phyloP scores from a whole-genome alignment of 1,140 invertebrate species.

The Aphelenchoides avenae region DNA sequence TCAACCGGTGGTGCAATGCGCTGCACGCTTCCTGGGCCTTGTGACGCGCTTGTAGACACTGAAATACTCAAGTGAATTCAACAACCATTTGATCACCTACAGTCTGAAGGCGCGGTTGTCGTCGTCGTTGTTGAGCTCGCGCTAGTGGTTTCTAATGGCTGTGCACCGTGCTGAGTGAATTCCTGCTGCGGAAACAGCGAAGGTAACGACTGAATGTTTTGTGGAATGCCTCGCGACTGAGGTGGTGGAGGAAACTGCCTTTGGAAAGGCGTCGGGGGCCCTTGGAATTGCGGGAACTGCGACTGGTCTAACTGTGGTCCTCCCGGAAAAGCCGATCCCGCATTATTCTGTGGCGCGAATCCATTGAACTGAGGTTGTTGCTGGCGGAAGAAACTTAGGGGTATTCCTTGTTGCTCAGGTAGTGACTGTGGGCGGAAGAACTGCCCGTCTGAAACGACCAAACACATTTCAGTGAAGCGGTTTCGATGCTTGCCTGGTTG shows the following conservation, averaged over 20 bases:
- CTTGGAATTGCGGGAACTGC: conserved; percentile 2
- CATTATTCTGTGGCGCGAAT: not conserved
- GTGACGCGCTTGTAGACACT: too few relatives aligned
- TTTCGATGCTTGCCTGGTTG: too few relatives aligned
- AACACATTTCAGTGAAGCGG: too few relatives aligned
- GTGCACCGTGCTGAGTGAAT: not conserved
- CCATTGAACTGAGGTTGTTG: conserved; percentile 1
- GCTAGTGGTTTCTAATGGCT: conserved; percentile 7
- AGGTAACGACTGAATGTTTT: too few relatives aligned
- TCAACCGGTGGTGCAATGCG: conserved; percentile 42
- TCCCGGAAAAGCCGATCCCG: not conserved
- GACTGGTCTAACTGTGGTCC: not conserved
- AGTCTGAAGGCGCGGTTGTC: not conserved
- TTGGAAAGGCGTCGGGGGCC: not conserved
- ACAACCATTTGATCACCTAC: too few relatives aligned
- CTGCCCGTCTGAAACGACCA: too few relatives aligned
- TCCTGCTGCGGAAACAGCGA: conserved; percentile 13
- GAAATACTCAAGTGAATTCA: too few relatives aligned
- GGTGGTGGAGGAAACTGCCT: not conserved
- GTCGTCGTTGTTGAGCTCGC: not conserved
- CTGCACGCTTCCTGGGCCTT: too few relatives aligned
- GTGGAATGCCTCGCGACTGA: too few relatives aligned
- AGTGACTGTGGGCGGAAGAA: too few relatives aligned
- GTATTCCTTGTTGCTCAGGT: too few relatives aligned
- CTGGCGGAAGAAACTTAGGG: too few relatives aligned